Conservation (phyloP, 1,140 invertebrate genomes). For the Metaphire vulgaris region DNA sequence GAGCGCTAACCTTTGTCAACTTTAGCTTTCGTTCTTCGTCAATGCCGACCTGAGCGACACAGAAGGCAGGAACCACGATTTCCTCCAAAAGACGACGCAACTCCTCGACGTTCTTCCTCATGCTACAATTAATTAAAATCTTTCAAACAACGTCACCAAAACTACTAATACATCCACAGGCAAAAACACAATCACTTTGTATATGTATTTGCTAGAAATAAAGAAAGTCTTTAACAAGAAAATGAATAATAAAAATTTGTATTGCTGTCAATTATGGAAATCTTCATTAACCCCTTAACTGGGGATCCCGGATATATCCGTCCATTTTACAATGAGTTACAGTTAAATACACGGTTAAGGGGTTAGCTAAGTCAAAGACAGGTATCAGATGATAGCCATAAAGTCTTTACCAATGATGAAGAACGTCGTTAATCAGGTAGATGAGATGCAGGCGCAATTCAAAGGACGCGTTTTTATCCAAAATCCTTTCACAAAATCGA, state of each 20-base stretch:
- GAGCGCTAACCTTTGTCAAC: conserved; percentile 66
- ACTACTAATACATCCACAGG: too few species aligned
- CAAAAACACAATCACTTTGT: too few species aligned
- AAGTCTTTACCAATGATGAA: conserved; percentile 98
- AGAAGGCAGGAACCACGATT: conserved; percentile 94
- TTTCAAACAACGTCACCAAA: too few species aligned
- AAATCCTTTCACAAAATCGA: too few species aligned
- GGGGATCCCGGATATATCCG: too few species aligned
- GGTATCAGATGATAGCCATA: conserved; percentile 38
- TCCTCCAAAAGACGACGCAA: conserved; percentile 83
- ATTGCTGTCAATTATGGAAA: neutral
- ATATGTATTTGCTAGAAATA: neutral
- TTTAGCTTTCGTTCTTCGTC: conserved; percentile 78
- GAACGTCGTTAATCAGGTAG: conserved; percentile 93
- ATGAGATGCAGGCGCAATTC: conserved; percentile 89
- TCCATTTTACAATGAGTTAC: too few species aligned
- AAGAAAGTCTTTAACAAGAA: neutral
- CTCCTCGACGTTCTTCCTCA: conserved; percentile 85
- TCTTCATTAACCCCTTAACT: neutral
- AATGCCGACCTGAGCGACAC: conserved; percentile 74
- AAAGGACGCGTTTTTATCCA: conserved; percentile 70
- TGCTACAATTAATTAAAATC: conserved; percentile 58
- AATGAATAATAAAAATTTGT: neutral
- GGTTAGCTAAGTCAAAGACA: neutral
- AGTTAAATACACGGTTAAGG: too few species aligned